These are phyloP conservation scores for Notospermus geniculatus DNA, from an alignment of 1,140 invertebrate genomes.

Conservation along the genomic window DNA sequence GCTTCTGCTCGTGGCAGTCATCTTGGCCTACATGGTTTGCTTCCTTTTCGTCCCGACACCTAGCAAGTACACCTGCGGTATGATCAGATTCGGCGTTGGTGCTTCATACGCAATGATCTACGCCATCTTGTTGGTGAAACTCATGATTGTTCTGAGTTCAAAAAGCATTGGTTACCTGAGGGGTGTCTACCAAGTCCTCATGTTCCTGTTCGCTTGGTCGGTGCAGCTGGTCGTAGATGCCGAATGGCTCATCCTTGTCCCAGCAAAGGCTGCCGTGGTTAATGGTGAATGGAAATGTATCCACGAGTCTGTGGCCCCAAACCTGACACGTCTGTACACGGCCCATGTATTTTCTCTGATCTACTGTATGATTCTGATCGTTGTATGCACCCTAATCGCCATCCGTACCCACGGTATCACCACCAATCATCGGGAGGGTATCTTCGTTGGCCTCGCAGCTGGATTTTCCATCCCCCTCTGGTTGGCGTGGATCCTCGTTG, in stretches of 20 bases:
- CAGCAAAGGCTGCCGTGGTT: conserved; percentile 38
- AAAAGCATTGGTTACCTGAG: conserved; percentile 74
- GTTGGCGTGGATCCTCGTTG: conserved; percentile 76
- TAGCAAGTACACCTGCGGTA: conserved; percentile 78
- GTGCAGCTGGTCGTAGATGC: conserved; percentile 79
- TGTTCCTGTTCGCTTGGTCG: conserved; percentile 74
- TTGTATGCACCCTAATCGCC: conserved; percentile 79
- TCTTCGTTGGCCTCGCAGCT: conserved; percentile 82
- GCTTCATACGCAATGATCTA: conserved; percentile 86
- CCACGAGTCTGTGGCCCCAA: conserved; percentile 37
- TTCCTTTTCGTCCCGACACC: conserved; percentile 72
- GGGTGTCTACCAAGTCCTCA: conserved; percentile 82
- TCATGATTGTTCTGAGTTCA: conserved; percentile 86
- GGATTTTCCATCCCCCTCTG: conserved; percentile 76
- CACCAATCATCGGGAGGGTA: conserved; percentile 89
- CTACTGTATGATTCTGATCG: conserved; percentile 78
- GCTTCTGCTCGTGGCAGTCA: conserved; percentile 81
- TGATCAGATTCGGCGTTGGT: conserved; percentile 80
- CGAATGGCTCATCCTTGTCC: conserved; percentile 67
- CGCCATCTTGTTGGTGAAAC: conserved; percentile 87
- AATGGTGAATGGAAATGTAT: conserved; percentile 39
- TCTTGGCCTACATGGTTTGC: conserved; percentile 76
- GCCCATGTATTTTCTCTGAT: conserved; percentile 71
- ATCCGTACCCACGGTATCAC: conserved; percentile 73
- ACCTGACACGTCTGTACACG: conserved; percentile 32